These are phyloP conservation scores for Drosophila equinoxialis DNA, from an alignment of 1,140 invertebrate genomes.

Conservation along the genomic window DNA sequence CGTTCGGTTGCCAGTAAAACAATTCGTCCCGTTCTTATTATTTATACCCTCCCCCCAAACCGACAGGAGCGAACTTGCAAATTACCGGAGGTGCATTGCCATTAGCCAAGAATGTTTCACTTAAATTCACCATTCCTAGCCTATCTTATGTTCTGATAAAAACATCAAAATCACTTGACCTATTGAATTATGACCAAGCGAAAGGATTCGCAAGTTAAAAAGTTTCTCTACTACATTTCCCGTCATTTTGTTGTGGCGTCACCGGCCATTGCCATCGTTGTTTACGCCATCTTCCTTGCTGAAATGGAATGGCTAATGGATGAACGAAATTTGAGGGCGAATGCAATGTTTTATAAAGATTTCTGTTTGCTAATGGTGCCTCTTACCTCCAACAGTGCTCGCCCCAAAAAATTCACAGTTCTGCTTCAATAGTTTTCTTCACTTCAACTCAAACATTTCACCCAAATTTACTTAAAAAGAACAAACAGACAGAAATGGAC, in stretches of 20 bases:
- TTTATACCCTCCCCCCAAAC: not conserved
- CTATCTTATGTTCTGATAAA: too few relatives aligned
- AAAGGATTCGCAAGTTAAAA: not conserved
- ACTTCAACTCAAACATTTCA: too few relatives aligned
- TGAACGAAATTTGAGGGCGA: not conserved
- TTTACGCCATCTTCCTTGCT: conserved; percentile 40
- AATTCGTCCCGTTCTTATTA: not conserved
- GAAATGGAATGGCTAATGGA: not conserved
- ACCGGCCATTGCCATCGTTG: conserved; percentile 50
- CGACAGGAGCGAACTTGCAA: conserved; percentile 7
- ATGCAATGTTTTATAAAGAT: conserved; percentile 57
- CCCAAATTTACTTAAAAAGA: too few relatives aligned
- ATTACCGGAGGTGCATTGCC: not conserved
- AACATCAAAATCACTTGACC: not conserved
- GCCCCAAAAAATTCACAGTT: conserved; percentile 3
- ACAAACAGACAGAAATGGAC: too few relatives aligned
- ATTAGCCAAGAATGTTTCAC: not conserved
- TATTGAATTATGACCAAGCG: too few relatives aligned
- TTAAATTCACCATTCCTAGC: not conserved
- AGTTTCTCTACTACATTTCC: conserved; percentile 31
- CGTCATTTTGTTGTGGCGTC: conserved; percentile 67
- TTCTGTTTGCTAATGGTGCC: conserved; percentile 66
- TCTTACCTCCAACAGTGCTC: conserved; percentile 51
- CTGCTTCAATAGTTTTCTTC: too few relatives aligned
- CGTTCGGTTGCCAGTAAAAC: conserved; percentile 5